These are phyloP conservation scores for Tachina lurida DNA, from an alignment of 2,888 invertebrate species.

Conservation along the genomic window DNA sequence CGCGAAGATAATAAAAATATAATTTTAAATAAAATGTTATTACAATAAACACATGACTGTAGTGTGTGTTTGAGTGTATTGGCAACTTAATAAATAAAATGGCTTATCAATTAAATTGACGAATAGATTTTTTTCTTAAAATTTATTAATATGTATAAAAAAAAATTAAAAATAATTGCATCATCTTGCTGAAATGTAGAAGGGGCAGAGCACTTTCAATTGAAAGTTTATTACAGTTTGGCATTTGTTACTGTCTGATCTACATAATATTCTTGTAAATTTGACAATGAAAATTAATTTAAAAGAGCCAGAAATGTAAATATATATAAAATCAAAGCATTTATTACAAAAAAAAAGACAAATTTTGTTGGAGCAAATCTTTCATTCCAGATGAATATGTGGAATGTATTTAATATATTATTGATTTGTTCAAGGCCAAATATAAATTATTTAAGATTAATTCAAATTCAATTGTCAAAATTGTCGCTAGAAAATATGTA, in stretches of 20 bases:
- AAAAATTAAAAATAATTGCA: conserved; percentile 6
- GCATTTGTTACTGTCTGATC: conserved; percentile 34
- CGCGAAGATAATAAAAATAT: conserved; percentile 17
- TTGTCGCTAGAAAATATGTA: no score
- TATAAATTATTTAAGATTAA: no score
- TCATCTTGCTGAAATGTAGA: neutral
- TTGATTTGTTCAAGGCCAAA: no score
- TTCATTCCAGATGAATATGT: no score
- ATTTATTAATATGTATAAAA: conserved; percentile 24
- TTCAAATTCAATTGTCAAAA: no score
- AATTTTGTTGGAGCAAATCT: no score
- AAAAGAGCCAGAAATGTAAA: no score
- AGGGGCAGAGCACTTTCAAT: conserved; percentile 12
- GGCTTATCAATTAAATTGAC: conserved; percentile 59
- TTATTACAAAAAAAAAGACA: neutral
- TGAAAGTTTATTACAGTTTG: conserved; percentile 3
- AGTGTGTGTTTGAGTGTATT: neutral
- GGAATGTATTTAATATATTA: no score
- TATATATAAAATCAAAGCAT: neutral
- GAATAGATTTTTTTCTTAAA: conserved; percentile 58
- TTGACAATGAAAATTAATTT: conserved; percentile 40
- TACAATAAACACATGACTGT: conserved; percentile 28
- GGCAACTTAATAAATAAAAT: neutral
- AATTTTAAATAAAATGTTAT: conserved; percentile 17
- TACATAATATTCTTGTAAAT: conserved; percentile 17